Base-by-base conservation (phyloP, 2,888 invertebrate genomes). In the Pycnomerus fuliginosus region DNA sequence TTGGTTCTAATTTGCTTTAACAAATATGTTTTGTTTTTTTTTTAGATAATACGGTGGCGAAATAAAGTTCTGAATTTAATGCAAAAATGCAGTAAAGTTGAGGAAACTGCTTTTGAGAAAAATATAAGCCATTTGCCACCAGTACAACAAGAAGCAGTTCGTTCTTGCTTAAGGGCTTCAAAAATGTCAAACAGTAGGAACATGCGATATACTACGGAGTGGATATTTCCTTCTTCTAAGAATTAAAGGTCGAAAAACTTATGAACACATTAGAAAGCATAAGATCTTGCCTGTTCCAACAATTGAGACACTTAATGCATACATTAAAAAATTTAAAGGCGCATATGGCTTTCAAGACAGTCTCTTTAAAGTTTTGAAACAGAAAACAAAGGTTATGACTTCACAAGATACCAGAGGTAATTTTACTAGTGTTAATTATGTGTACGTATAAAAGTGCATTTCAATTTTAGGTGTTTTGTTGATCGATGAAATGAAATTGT, bases 401-500 rank as follows among this genome's bases (percentile, higher is more conserved):
- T 3, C 3, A 10, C 13, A 15, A 15, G 30, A 30, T 3, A 7
- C 3, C 3, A 12, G 30, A 25, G 25, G 25, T 25, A 7, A n/a
- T 10, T 3, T 10, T 8, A 10, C n/a, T n/a, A n/a, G n/a, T n/a
- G n/a, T n/a, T n/a, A n/a, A n/a, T n/a, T n/a, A n/a, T n/a, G n/a
- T n/a, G n/a, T n/a, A n/a, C n/a, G n/a, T n/a, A n/a, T n/a, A n/a
- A n/a, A n/a, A n/a, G n/a, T n/a, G 4, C 10, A 12, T n/a, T n/a
- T n/a, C n/a, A n/a, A n/a, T n/a, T n/a, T n/a, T 15, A 36, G 36
- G 36, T 4, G 15, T 23, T 17, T 7, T 42, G 8, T 22, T 47
- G 16, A 23, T 47, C 8, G 47, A 47, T 38, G 42, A 47, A 20
- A 37, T 37, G 31, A 44, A 47, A 22, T 14, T 44, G 10, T 23